phyloP scores from a whole-genome alignment of 1,140 invertebrate genomes.

The Helicoverpa zea region DNA sequence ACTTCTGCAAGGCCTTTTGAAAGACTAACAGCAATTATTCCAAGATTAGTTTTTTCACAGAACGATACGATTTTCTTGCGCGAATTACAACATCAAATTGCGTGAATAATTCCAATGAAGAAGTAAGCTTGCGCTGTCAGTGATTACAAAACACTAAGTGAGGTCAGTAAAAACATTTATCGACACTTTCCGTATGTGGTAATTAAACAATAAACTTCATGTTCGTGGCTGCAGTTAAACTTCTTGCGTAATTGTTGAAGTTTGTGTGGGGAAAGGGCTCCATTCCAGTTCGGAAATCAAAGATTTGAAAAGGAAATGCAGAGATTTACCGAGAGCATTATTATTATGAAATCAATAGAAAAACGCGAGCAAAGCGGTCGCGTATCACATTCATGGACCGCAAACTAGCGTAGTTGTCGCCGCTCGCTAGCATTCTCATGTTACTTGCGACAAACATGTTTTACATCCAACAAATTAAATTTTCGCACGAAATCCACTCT shows the following conservation, averaged over 20 bases:
- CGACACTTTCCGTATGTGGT: conserved; percentile 32
- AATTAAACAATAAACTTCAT: conserved; percentile 38
- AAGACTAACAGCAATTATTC: conserved; percentile 36
- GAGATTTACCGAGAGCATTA: conserved; percentile 28
- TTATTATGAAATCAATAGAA: conserved; percentile 62
- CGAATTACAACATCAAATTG: conserved; percentile 46
- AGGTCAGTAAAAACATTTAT: conserved; percentile 44
- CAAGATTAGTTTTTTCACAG: conserved; percentile 37
- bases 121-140: conserved; percentile 30
- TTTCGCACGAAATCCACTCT: conserved; percentile 46
- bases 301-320: conserved; percentile 44
- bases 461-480: conserved; percentile 48
- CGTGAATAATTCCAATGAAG: conserved; percentile 47
- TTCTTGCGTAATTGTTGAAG: conserved; percentile 25
- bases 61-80: conserved; percentile 37
- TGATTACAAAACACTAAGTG: conserved; percentile 46
- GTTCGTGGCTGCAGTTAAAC: conserved; percentile 9
- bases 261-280: conserved; percentile 10
- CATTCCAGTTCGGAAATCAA: conserved; percentile 10
- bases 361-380: conserved; percentile 54
- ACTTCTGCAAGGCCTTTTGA: conserved; percentile 30
- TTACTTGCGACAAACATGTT: conserved; percentile 60
- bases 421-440: conserved; percentile 66
- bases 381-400: conserved; percentile 67
- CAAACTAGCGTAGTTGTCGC: conserved; percentile 63